Evolutionary conservation across 1,140 invertebrate genomes (phyloP), one percentile per base, ranked within the genome.

Genomic region (Drosophila mauritiana): DNA sequence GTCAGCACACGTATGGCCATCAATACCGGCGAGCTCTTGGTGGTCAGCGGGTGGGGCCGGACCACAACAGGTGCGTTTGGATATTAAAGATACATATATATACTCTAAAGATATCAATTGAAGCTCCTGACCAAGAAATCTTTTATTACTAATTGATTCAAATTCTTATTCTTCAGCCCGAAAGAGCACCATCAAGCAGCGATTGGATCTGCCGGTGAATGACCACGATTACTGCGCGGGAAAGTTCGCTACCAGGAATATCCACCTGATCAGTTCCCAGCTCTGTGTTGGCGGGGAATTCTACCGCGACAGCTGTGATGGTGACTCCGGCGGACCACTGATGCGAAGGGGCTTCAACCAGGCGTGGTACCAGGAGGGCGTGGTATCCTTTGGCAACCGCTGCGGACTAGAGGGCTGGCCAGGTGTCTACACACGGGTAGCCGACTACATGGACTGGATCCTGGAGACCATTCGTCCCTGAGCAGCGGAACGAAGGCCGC

Each of bases 321-420:
- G 95, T 93, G 96, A 97, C 73, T 96, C 96, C 1, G 96, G 96
- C 7, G 96, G 96, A 8, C 96, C 96, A 0, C 88, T 97, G 3
- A 96, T 96, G 95, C 88, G 97, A 34, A 94, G 69, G 42, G 73
- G 17, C 0, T 42, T 34, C 11, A 42, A 53, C n/a, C 40, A 61
- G 12, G 77, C 74, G 49, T 91, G 94, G 93, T 94, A 83, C 79
- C 89, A 90, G 0, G 91, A 94, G 5, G 96, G 96, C 1, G 91
- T 97, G 0, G 96, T 96, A 0, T 97, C 96, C 0, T 96, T 96
- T 91, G 97, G 97, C 6, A 94, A 94, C 0, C 94, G 94, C 0
- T 97, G 96, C 70, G 96, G 96, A 0, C 94, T 94, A 34, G 82
- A 92, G 15, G 94, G 94, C 1, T 95, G 95, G 94, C 96, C 96